Base-by-base conservation (phyloP, 1,140 invertebrate genomes). In the Drosophila mauritiana region DNA sequence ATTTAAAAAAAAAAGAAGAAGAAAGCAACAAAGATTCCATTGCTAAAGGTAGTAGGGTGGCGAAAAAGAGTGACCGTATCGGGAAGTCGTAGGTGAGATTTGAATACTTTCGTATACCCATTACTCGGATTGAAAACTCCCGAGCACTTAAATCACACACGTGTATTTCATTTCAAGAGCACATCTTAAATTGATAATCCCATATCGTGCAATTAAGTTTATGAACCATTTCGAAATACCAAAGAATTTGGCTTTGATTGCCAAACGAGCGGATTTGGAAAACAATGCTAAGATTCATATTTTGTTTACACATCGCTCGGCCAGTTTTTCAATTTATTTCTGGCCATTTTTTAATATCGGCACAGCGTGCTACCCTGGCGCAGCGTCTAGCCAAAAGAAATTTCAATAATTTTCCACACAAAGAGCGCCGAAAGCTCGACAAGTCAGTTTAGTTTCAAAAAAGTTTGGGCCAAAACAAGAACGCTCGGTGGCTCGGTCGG, bases 381-480 rank as follows among this genome's bases (percentile, higher is more conserved):
- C 52, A 74, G 31, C 39, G 73, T 56, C 68, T 63, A 64, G 63
- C 42, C 37, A 52, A 89, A 88, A 76, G 62, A 84, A 89, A 77
- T 91, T 91, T 91, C 90, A 86, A 90, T 90, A 91, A 91, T 90
- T 90, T 85, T 83, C 67, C 68, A 78, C 74, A 55, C 73, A 31
- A 12, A 42, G 53, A 67, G 53, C 48, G 46, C 36, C 49, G 54
- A 91, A 91, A 90, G 80, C 85, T 91, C 62, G 70, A 58, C 64
- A 76, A 64, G 63, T 57, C 61, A 55, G 65, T 89, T 91, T 70
- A 91, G 90, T 91, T 91, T 91, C 51, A 74, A 76, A 81, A 90
- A 79, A 78, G 85, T 88, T 90, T 91, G 85, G 75, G 64, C 78
- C 73, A 79, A 81, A 61, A 67, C 80, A 79, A 76, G 76, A 88